Base-by-base conservation (phyloP, 1,140 invertebrate genomes). In the Megalopta genalis region DNA sequence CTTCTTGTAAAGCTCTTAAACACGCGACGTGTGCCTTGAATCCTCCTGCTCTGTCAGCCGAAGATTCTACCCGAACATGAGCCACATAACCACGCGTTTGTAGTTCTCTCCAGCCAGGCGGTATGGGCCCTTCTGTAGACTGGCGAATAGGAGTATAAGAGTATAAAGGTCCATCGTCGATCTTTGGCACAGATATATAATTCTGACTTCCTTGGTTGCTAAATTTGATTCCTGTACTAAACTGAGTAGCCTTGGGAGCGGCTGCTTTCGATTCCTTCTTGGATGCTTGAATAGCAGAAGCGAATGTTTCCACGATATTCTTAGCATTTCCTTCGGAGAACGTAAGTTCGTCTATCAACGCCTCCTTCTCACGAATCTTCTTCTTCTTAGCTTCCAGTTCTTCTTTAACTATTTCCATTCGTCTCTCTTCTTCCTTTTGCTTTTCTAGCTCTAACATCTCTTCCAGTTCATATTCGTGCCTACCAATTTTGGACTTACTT, bases 291-390 rank as follows among this genome's bases (percentile, higher is more conserved):
- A 93, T 94, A 57, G 93, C 94, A 83, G 95, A 95, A 25, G 96
- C 96, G 93, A 98, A 98, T 59, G 95, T 96, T 73, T 96, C 96
- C 1, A 99, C 93, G 83, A 99, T 99, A 83, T 96, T 95, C 75
- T 96, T 96, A 0, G 98, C 98, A 93, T 98, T 95, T 32, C 95
- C 95, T 85, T 98, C 96, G 12, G 97, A 98, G 92, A 97, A 98
- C 96, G 98, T 99, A 4, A 99, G 93, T 89, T 99, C 97, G 93
- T 99, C 98, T 83, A 99, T 98, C 0, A 99, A 92, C 2, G 96
- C 96, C 90, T 99, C 97, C 90, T 98, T 98, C 65, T 97, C 95
- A 65, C 96, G 94, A 39, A 97, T 95, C 90, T 98, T 98, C 64
- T 95, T 95, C 87, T 95, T 96, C 87, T 98, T 98, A 14, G 96